Conservation (phyloP, 2,113 vertebrate genomes). For the Atlantisia rogersi region DNA sequence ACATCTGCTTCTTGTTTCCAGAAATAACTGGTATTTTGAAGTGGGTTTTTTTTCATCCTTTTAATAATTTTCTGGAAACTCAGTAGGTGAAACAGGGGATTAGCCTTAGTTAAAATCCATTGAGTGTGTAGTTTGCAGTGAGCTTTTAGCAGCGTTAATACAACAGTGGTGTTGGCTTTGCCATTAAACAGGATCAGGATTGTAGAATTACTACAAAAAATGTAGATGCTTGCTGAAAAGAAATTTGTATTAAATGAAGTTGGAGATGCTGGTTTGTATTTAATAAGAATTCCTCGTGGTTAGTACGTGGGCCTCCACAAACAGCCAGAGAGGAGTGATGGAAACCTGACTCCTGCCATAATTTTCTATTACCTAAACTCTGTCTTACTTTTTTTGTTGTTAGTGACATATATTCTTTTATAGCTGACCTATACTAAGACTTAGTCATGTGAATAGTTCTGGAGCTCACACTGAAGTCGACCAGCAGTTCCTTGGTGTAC, state of each 20-base stretch:
- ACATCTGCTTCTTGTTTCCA: constrained; percentile 75
- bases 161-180: not conserved
- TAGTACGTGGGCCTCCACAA: not conserved
- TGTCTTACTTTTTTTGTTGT: not conserved
- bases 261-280: not conserved
- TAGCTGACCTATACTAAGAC: not conserved
- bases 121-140: not conserved
- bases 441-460: not conserved
- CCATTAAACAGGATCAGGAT: not conserved
- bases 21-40: constrained; percentile 66
- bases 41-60: constrained; percentile 45
- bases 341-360: not conserved
- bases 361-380: not conserved
- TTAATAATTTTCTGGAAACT: constrained; percentile 50
- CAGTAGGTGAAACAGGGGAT: constrained; percentile 36
- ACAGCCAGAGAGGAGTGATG: not conserved
- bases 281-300: not conserved
- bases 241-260: not conserved
- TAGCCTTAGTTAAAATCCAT: not conserved
- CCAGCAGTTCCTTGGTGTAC: not conserved
- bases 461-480: not conserved
- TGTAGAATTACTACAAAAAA: not conserved
- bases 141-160: not conserved
- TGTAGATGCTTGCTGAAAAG: not conserved
- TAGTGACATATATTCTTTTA: not conserved